Percentiles rank a stretch among this genome's conserved stretches.
phyloP scores from a whole-genome alignment of 2,797 vertebrate species.

The Hemitrygon akajei region DNA sequence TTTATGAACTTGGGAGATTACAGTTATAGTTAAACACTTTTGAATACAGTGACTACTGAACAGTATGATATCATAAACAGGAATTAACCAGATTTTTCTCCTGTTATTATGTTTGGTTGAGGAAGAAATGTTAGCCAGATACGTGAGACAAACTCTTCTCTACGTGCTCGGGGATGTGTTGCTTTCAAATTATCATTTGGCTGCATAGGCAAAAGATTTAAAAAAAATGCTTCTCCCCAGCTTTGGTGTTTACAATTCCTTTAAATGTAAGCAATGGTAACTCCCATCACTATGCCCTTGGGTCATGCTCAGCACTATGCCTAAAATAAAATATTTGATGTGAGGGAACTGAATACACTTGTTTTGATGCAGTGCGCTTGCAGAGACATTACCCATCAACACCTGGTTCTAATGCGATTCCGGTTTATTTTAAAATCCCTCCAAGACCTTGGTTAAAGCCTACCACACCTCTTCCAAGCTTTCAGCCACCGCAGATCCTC shows the following conservation, averaged over 20 bases:
- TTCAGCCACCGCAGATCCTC: neutral
- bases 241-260: neutral
- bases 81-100: neutral
- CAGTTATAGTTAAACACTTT: neutral
- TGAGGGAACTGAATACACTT: neutral
- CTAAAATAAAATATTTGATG: neutral
- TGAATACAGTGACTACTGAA: neutral
- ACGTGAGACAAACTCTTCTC: neutral
- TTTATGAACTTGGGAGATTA: neutral
- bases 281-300: neutral
- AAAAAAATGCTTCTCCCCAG: neutral
- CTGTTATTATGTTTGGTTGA: neutral
- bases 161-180: neutral
- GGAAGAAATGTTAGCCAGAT: neutral
- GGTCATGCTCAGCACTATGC: neutral
- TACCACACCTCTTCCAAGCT: neutral
- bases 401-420: neutral
- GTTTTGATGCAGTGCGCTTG: neutral
- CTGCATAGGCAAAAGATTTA: neutral
- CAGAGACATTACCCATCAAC: neutral
- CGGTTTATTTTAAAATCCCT: neutral
- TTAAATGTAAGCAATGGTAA: neutral
- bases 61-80: neutral
- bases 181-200: neutral
- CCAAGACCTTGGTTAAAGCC: neutral